Conservation (phyloP, 1,140 invertebrate species). For the Lysiphlebus fabarum region DNA sequence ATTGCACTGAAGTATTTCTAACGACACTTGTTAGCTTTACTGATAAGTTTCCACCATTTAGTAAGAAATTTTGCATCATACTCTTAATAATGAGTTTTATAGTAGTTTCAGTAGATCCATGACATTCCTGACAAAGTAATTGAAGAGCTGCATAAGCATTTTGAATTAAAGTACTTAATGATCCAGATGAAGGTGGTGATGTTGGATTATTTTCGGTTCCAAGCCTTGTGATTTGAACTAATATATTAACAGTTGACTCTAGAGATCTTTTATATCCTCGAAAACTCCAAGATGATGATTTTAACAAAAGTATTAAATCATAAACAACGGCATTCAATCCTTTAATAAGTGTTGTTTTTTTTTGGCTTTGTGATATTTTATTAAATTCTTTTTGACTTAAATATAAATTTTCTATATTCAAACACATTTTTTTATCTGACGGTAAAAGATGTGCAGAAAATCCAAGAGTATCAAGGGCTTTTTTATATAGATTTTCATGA, state of each 20-base stretch:
- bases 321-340: constrained; percentile 48
- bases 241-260: constrained; percentile 50
- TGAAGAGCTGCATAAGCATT: constrained; percentile 54
- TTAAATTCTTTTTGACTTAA: constrained; percentile 33
- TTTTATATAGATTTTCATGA: constrained; percentile 58
- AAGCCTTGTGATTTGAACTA: constrained; percentile 55
- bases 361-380: constrained; percentile 34
- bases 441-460: constrained; percentile 39
- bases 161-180: constrained; percentile 44
- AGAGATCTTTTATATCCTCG: constrained; percentile 53
- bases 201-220: constrained; percentile 45
- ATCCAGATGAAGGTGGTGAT: constrained; percentile 26
- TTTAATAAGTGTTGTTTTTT: constrained; percentile 32
- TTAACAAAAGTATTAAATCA: constrained; percentile 50
- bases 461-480: constrained; percentile 55
- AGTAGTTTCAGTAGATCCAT: constrained; percentile 52
- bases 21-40: constrained; percentile 46
- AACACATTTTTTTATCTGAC: constrained; percentile 27
- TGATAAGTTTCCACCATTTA: constrained; percentile 38
- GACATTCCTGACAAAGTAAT: constrained; percentile 51
- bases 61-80: constrained; percentile 43
- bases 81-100: constrained; percentile 54
- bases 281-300: constrained; percentile 49
- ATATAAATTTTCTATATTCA: constrained; percentile 36
- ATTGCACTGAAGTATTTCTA: constrained; percentile 55